phyloP scores from a whole-genome alignment of 2,113 vertebrate species.

The Otus sunia region DNA sequence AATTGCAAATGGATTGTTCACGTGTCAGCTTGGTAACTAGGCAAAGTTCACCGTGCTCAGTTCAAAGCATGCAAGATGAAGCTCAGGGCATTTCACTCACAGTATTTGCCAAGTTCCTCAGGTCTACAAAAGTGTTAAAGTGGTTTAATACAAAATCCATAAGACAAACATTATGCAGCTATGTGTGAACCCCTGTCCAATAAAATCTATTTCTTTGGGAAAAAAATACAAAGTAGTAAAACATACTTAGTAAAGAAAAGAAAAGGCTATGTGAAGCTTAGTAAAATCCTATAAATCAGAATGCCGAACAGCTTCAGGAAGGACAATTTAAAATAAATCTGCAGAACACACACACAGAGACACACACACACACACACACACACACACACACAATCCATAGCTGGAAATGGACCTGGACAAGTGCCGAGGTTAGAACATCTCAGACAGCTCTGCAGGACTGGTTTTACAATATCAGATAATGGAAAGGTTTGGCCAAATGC shows the following conservation, averaged over 20 bases:
- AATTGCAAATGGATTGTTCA: constrained; percentile 49
- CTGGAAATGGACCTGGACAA: constrained; percentile 16
- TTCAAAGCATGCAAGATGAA: constrained; percentile 1
- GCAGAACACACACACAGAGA: background rate
- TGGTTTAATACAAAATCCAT: constrained; percentile 51
- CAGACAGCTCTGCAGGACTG: background rate
- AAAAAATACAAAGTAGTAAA: constrained; percentile 45
- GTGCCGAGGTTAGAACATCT: background rate
- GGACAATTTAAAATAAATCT: constrained; percentile 27
- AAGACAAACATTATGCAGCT: constrained; percentile 2
- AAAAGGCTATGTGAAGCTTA: constrained; percentile 31
- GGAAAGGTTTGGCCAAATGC: background rate
- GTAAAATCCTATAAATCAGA: constrained; percentile 45
- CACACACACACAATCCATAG: background rate
- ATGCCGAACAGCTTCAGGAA: background rate
- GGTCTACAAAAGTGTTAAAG: constrained; percentile 48
- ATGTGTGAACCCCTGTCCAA: constrained; percentile 1
- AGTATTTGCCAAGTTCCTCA: constrained; percentile 14
- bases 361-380: background rate
- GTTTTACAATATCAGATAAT: constrained; percentile 16
- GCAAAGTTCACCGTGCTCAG: background rate
- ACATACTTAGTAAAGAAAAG: constrained; percentile 31
- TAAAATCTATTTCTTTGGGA: constrained; percentile 4
- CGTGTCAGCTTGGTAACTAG: constrained; percentile 34
- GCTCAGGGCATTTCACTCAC: constrained; percentile 22